Evolutionary conservation across 2,888 invertebrate species (phyloP), one percentile per base, ranked within the genome.

Genomic region (Stenodema calcarata): DNA sequence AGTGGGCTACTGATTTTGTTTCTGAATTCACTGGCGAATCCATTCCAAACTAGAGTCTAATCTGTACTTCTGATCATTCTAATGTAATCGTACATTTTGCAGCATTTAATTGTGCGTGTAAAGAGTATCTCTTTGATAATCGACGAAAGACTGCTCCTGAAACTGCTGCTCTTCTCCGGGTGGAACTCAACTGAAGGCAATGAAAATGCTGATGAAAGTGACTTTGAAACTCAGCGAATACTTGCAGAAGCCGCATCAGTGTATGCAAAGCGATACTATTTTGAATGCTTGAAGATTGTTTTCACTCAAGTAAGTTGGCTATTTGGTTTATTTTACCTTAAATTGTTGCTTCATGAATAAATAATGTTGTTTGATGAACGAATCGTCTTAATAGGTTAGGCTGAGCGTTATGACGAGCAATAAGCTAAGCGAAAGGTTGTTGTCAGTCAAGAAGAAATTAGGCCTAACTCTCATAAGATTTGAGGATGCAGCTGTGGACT

Each of bases 401-500:
- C 92, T 99, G 87, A 97, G 97, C 90, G 97, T 99, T 91, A 93
- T 95, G 88, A 99, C 99, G 30, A 94, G 97, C 0, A 94, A 94
- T 89, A 97, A 97, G 91, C 92, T 99, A 87, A 93, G 95, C 0
- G 91, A 93, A 0, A 95, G 96, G 90, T 93, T 99, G 88, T 93
- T 94, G 88, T 93, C 93, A 88, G 94, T 98, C 86, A 99, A 99
- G 92, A 94, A 95, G 88, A 94, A 95, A 88, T 93, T 98, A 84
- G 97, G 97, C 0, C 92, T 99, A 70, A 97, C 96, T 70, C 93
- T 99, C 87, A 96, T 99, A 89, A 96, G 96, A 91, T 99, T 99
- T 92, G 99, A 99, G 92, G 98, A 99, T 91, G 99, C 99, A 16
- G 94, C 95, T 69, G 97, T 99, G 16, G 96, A 98, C 90, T 92